Base-by-base conservation (phyloP, 2,113 vertebrate genomes). In the Gadus chalcogrammus region DNA sequence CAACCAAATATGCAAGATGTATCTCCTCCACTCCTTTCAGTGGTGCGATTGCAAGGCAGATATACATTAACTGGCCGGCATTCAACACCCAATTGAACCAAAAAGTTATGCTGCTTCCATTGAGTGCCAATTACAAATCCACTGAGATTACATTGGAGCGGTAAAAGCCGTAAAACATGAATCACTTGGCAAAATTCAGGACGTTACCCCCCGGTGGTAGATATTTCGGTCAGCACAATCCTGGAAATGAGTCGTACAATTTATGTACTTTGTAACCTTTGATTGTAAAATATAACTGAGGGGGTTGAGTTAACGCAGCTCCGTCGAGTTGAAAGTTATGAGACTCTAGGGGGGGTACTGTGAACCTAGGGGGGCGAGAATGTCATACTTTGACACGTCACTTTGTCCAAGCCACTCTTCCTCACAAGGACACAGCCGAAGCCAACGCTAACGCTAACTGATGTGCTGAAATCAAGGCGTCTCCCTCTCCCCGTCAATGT, bases 11-110 rank as follows among this genome's bases (percentile, higher is more conserved):
- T 86, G 83, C 81, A 79, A 79, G 79, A 83, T 75, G 76, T 74
- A 77, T 84, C 78, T 60, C 70, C 71, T 67, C 79, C 78, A 73
- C 68, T 70, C 8, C 17, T 7, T 61, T 75, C 70, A 28, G 73
- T 67, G 69, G 74, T 79, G 77, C 65, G 67, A n/a, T 74, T 72
- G 24, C 12, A 71, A 48, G 68, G 70, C 42, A 15, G 73, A 72
- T 78, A 70, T 82, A 85, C 79, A 87, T 84, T 71, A 79, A 79
- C 64, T 22, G 61, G 52, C 75, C 81, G 86, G 88, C 83, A 81
- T 63, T 79, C 66, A 66, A n/a, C 38, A 16, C 71, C 67, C 48
- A 13, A 9, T 9, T 48, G 42, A 9, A 9, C 9, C 42, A 9
- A 13, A 48, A 48, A 9, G 12, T 48, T 48, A 7, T 48, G 42